These are phyloP conservation scores for Eupithecia insigniata DNA, from an alignment of 2,888 invertebrate species.

Conservation along the genomic window DNA sequence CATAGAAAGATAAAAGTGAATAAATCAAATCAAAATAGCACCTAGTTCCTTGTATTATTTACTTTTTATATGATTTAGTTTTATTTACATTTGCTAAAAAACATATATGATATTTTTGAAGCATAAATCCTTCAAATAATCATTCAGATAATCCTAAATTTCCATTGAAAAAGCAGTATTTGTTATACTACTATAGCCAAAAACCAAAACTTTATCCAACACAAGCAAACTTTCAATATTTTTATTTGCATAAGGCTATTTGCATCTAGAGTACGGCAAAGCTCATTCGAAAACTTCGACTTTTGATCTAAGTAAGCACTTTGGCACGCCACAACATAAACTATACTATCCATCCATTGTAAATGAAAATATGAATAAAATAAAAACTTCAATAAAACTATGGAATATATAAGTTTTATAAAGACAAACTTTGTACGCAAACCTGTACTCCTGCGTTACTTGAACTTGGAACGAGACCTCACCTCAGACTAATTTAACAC, in stretches of 20 bases:
- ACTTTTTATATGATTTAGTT: too few relatives aligned
- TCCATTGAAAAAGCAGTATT: neutral
- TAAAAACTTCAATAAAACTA: neutral
- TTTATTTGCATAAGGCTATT: conserved; percentile 29
- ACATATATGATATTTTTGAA: neutral
- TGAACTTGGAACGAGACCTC: too few relatives aligned
- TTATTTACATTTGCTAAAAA: too few relatives aligned
- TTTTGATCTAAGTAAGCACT: conserved; percentile 35
- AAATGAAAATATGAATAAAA: neutral
- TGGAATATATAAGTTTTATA: too few relatives aligned
- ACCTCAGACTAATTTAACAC: too few relatives aligned
- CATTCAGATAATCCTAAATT: too few relatives aligned
- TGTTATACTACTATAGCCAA: neutral
- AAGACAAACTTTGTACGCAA: too few relatives aligned
- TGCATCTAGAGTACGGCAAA: conserved; percentile 24
- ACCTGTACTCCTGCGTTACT: too few relatives aligned
- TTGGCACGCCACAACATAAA: neutral
- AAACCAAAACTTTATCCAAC: neutral
- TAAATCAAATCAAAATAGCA: neutral
- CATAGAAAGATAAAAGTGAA: neutral
- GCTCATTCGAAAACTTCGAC: conserved; percentile 27
- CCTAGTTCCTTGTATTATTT: neutral
- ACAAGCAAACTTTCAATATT: conserved; percentile 18
- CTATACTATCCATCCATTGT: too few relatives aligned
- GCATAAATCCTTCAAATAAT: too few relatives aligned